Evolutionary conservation across 2,888 invertebrate genomes (phyloP), one percentile per base, ranked within the genome.

Genomic region (Seira musarum): DNA sequence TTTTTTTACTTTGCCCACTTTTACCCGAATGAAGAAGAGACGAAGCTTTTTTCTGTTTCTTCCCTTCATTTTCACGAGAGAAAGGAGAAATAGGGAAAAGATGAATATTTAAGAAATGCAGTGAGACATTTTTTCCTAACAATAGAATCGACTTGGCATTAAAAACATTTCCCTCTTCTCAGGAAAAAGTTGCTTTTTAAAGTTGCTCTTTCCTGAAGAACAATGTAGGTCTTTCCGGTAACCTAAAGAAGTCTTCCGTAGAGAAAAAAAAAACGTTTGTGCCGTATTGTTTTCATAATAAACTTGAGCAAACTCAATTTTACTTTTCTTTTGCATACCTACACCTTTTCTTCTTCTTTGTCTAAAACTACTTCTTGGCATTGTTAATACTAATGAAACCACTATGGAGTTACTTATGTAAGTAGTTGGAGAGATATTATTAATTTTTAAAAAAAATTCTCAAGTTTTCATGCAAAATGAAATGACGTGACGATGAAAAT

Each of bases 31-130:
- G 10, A 64, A 70, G n/a, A n/a, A n/a, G n/a, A n/a, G n/a, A n/a
- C n/a, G n/a, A n/a, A 53, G 30, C 65, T 64, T 66, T 53, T 64
- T 19, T 67, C 60, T 25, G 40, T 75, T 46, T 49, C 40, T 67
- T 6, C 40, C 3, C 5, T 66, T 2, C 3, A 53, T 63, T 63
- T 64, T 72, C 6, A 40, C 6, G 13, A 40, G 40, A 13, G 6
- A 40, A 40, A 5, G 40, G 13, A 40, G 40, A 40, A 40, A n/a
- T n/a, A n/a, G n/a, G n/a, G n/a, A 40, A 40, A 40, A 40, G 25
- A 35, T 65, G 30, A 15, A 65, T 13, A 65, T 65, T 25, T 64
- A 22, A 65, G n/a, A 13, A 5, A 65, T 65, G 40, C 40, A 65
- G 65, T 65, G 17, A 10, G 65, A 35, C 65, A 30, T 65, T 65